Evolutionary conservation across 2,113 vertebrate genomes (phyloP).

Genomic region (Lepisosteus oculatus): DNA sequence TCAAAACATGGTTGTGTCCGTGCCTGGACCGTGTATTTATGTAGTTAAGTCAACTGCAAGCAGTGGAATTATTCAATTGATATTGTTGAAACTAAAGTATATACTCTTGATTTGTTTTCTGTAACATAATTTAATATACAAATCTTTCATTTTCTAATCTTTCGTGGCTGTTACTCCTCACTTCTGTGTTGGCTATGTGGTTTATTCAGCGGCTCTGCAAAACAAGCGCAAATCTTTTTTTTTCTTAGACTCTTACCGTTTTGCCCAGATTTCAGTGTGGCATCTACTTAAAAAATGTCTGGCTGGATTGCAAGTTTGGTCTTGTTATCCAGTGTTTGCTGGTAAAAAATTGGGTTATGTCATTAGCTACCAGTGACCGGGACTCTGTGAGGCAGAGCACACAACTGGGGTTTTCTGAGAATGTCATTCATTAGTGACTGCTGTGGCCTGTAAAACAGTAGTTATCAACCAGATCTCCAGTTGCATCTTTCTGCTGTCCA

Average conservation of each 20-base stretch:
- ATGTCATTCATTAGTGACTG: too few relatives aligned
- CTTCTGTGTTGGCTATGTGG: slow-evolving; percentile 34
- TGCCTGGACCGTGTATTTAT: slow-evolving; percentile 37
- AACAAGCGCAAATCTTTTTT: slow-evolving; percentile 41
- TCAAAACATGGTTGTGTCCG: slow-evolving; percentile 52
- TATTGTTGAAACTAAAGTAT: slow-evolving; percentile 38
- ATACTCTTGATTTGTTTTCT: slow-evolving; percentile 29
- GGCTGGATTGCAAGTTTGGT: slow-evolving; percentile 48
- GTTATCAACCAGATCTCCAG: too few relatives aligned
- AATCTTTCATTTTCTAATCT: slow-evolving; percentile 48
- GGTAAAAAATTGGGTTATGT: too few relatives aligned
- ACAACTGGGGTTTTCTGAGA: too few relatives aligned
- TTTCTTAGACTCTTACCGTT: slow-evolving; percentile 27
- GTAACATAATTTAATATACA: slow-evolving; percentile 44
- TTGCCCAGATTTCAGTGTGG: too few relatives aligned
- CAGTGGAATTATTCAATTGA: slow-evolving; percentile 54
- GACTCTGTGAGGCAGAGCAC: too few relatives aligned
- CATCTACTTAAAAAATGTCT: slow-evolving; percentile 38
- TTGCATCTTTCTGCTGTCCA: too few relatives aligned
- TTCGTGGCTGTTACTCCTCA: slow-evolving; percentile 46
- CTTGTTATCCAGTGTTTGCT: slow-evolving; percentile 30
- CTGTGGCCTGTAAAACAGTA: too few relatives aligned
- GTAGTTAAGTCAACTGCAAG: slow-evolving; percentile 37
- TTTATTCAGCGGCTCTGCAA: slow-evolving; percentile 55
- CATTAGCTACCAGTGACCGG: too few relatives aligned